Conservation (phyloP, 2,888 invertebrate genomes). For the Dynastes maya region DNA sequence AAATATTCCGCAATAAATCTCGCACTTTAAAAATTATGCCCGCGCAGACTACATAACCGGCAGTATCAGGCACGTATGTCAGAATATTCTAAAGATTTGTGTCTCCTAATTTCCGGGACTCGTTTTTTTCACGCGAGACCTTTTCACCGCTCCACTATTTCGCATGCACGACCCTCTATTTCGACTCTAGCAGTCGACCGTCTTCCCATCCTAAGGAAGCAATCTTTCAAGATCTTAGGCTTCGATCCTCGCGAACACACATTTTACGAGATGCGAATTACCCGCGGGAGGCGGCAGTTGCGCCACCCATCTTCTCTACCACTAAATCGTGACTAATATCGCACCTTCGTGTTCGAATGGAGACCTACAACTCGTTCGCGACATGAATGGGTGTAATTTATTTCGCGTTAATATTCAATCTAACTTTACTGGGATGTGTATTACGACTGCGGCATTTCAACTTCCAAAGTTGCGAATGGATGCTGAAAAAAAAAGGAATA, state of each 20-base stretch:
- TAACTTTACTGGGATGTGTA: background rate
- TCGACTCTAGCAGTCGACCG: background rate
- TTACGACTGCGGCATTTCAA: background rate
- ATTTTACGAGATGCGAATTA: slow-evolving; percentile 6
- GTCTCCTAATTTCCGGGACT: no score
- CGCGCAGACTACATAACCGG: no score
- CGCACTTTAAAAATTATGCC: no score
- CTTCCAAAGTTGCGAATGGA: background rate
- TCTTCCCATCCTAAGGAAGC: background rate
- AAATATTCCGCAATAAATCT: no score
- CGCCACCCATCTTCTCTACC: background rate
- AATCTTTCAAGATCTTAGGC: background rate
- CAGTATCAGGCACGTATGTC: no score
- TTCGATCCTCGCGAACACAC: slow-evolving; percentile 7
- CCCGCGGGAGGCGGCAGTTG: background rate
- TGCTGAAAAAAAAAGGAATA: background rate
- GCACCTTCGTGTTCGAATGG: background rate
- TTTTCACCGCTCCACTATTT: background rate
- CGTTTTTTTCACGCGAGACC: slow-evolving; percentile 5
- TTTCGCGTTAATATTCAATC: slow-evolving; percentile 2
- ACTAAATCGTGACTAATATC: slow-evolving; percentile 9
- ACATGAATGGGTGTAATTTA: slow-evolving; percentile 20
- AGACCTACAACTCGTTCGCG: slow-evolving; percentile 2
- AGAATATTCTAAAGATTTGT: no score
- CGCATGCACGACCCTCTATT: background rate